These are phyloP conservation scores for Patiria pectinifera DNA, from an alignment of 53 echinoderm and acorn worm species.

Conservation along the genomic window DNA sequence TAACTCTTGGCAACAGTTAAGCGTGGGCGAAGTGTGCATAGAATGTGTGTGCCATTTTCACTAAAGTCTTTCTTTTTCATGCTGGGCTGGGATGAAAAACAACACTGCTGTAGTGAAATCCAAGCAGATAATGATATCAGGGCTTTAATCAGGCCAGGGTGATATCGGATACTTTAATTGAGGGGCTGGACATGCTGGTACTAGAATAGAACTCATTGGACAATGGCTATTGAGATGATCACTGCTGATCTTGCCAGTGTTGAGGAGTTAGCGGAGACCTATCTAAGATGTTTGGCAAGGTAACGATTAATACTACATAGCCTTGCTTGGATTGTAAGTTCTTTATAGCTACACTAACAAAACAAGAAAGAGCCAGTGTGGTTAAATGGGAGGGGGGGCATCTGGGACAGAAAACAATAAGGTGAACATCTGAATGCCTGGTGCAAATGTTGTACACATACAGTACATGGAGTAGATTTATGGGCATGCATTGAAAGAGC, in stretches of 20 bases:
- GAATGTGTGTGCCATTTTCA: not conserved
- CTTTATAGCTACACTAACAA: not conserved
- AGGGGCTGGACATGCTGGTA: slow-evolving; percentile 15
- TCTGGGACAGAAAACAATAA: not conserved
- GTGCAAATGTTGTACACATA: not conserved
- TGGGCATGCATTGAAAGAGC: too few relatives aligned
- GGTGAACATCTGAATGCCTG: not conserved
- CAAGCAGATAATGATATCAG: slow-evolving; percentile 32
- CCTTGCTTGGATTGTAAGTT: not conserved
- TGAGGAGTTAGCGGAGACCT: not conserved
- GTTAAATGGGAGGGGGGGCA: not conserved
- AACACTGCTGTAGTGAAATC: slow-evolving; percentile 25
- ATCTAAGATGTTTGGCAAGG: not conserved
- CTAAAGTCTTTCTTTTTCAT: not conserved
- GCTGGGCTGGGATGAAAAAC: not conserved
- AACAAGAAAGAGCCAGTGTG: not conserved
- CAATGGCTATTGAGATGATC: not conserved
- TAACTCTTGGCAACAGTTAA: slow-evolving; percentile 3
- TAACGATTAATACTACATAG: not conserved
- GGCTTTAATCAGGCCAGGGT: not conserved
- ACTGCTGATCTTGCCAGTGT: not conserved
- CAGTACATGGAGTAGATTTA: too few relatives aligned
- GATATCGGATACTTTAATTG: slow-evolving; percentile 58
- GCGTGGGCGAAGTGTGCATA: slow-evolving; percentile 21
- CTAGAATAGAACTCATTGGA: not conserved